Evolutionary conservation across 1,140 invertebrate genomes (phyloP).

Genomic region (Drosophila ironensis): DNA sequence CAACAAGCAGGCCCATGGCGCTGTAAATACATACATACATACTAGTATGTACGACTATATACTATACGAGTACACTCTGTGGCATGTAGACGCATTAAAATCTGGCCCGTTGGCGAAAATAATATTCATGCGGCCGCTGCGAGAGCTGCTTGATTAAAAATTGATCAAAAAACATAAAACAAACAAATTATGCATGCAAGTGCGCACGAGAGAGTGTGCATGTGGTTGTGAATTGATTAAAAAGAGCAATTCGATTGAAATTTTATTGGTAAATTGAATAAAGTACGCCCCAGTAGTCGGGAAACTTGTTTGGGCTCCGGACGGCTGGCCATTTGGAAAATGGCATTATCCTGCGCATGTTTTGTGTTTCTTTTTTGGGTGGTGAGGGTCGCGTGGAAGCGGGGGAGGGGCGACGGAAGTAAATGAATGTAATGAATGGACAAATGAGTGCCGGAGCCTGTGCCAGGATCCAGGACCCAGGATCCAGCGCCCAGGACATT

Average conservation of each 20-base stretch:
- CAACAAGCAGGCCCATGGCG: no score
- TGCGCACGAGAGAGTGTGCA: background rate
- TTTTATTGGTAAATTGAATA: constrained; percentile 82
- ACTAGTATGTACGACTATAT: background rate
- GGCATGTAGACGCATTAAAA: constrained; percentile 9
- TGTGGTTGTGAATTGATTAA: constrained; percentile 77
- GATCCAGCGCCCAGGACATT: background rate
- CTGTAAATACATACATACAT: constrained; percentile 1
- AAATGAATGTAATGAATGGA: constrained; percentile 44
- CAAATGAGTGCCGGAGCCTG: constrained; percentile 16
- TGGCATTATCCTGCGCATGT: constrained; percentile 30
- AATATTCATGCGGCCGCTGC: constrained; percentile 6
- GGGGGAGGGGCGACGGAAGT: no score
- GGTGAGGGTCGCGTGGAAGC: no score
- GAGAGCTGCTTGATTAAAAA: constrained; percentile 73
- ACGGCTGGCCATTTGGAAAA: constrained; percentile 13
- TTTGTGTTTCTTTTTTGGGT: constrained; percentile 1
- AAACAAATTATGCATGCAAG: constrained; percentile 66
- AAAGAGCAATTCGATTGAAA: constrained; percentile 81
- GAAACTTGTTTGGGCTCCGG: constrained; percentile 27
- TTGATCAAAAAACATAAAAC: constrained; percentile 76
- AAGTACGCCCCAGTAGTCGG: constrained; percentile 45
- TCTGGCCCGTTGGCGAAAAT: constrained; percentile 22
- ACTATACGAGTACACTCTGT: background rate
- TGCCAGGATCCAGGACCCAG: background rate